These are phyloP conservation scores for Theropithecus gelada DNA, from an alignment of 2,113 vertebrate species.

Conservation along the genomic window DNA sequence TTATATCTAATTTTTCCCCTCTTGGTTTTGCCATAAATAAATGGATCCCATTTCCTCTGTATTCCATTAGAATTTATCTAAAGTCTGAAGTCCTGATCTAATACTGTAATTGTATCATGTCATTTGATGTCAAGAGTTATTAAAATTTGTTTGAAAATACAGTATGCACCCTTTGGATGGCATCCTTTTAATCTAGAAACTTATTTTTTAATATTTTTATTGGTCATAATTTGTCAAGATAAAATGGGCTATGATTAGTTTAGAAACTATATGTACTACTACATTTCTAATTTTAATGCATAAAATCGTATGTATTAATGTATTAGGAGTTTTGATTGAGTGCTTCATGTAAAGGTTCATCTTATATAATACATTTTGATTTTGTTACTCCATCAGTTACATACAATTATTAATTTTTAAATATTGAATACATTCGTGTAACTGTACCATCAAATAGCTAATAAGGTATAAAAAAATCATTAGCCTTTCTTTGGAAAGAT, in stretches of 20 bases:
- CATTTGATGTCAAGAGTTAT: conserved; percentile 17
- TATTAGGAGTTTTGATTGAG: conserved; percentile 45
- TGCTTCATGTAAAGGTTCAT: conserved; percentile 18
- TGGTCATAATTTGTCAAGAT: not conserved
- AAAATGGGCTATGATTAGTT: not conserved
- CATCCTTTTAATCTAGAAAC: not conserved
- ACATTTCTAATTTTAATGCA: conserved; percentile 38
- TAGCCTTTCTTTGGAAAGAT: conserved; percentile 79
- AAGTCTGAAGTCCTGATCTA: not conserved
- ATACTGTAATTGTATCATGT: not conserved
- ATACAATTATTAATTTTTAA: conserved; percentile 33
- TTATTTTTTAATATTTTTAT: not conserved
- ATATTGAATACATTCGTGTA: conserved; percentile 76
- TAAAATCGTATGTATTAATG: not conserved
- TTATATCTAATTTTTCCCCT: not conserved
- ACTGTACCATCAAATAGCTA: conserved; percentile 77
- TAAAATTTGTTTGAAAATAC: not conserved
- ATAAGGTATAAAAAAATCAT: conserved; percentile 81
- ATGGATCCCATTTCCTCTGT: not conserved
- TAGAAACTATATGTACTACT: not conserved
- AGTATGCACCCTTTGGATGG: not conserved
- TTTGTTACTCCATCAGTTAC: conserved; percentile 60
- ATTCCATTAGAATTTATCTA: not conserved
- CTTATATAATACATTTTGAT: conserved; percentile 63
- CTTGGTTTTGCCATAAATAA: conserved; percentile 23